These are phyloP conservation scores for Drosophila kohkoa DNA, from an alignment of 1,140 invertebrate genomes.

Conservation along the genomic window DNA sequence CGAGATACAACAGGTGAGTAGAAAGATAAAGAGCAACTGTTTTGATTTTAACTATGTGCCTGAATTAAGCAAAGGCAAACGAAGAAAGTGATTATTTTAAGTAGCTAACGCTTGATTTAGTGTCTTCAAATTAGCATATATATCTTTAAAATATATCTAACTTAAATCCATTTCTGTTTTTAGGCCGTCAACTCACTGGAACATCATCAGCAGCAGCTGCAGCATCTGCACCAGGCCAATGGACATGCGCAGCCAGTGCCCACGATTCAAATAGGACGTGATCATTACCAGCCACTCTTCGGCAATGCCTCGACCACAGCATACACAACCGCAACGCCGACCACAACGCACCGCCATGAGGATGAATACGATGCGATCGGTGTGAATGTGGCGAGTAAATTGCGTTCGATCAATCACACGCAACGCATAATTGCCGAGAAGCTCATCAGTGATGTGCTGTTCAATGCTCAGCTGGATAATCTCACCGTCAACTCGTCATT, in stretches of 20 bases:
- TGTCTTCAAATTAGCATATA: too few species aligned
- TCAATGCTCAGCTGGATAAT: constrained; percentile 84
- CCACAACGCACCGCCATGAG: constrained; percentile 60
- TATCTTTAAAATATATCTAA: too few species aligned
- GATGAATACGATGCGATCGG: constrained; percentile 84
- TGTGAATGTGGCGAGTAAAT: constrained; percentile 84
- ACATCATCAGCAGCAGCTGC: constrained; percentile 79
- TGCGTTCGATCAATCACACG: constrained; percentile 82
- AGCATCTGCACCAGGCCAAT: constrained; percentile 74
- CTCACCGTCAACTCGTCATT: constrained; percentile 73
- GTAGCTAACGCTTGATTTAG: not conserved
- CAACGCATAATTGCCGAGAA: constrained; percentile 85
- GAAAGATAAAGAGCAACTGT: too few species aligned
- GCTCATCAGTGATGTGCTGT: constrained; percentile 85
- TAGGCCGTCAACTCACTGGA: constrained; percentile 80
- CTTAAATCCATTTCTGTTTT: not conserved
- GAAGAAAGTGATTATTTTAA: too few species aligned
- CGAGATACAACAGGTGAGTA: constrained; percentile 78
- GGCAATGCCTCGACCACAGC: constrained; percentile 59
- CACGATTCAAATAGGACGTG: constrained; percentile 79
- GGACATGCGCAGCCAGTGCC: constrained; percentile 71
- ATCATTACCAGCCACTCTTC: constrained; percentile 78
- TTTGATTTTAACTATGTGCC: too few species aligned
- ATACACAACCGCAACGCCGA: constrained; percentile 65
- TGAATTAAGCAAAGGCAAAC: too few species aligned